phyloP scores from a whole-genome alignment of 2,797 vertebrate genomes.

The Etheostoma nigrum region DNA sequence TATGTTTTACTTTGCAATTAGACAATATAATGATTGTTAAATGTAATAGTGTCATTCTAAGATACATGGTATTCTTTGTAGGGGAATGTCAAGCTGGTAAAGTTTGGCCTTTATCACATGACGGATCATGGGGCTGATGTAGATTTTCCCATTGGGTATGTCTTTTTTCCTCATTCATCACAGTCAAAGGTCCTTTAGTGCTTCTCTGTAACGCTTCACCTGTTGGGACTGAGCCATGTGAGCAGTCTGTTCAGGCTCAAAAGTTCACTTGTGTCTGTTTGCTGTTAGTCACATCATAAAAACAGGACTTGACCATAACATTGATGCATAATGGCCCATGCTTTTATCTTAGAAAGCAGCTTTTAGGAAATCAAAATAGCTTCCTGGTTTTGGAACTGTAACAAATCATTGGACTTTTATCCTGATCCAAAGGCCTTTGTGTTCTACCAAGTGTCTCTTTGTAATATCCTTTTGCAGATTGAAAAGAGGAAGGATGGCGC shows the following conservation, averaged over 20 bases:
- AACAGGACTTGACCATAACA: slow-evolving; percentile 53
- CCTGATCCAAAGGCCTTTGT: slow-evolving; percentile 67
- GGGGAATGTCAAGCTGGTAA: slow-evolving; percentile 95
- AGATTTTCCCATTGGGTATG: slow-evolving; percentile 97
- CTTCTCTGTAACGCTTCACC: slow-evolving; percentile 45
- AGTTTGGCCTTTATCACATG: slow-evolving; percentile 99
- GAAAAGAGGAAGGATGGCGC: slow-evolving; percentile 53
- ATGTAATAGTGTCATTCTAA: slow-evolving; percentile 18
- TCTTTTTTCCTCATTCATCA: slow-evolving; percentile 62
- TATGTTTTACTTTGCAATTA: not conserved
- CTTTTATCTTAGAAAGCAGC: slow-evolving; percentile 61
- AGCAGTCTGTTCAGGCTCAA: slow-evolving; percentile 47
- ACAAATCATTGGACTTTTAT: slow-evolving; percentile 65
- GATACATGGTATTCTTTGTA: slow-evolving; percentile 70
- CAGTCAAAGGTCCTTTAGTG: slow-evolving; percentile 28
- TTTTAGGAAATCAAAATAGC: slow-evolving; percentile 66
- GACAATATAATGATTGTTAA: not conserved
- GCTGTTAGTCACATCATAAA: slow-evolving; percentile 52
- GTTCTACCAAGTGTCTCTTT: slow-evolving; percentile 53
- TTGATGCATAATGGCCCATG: slow-evolving; percentile 52
- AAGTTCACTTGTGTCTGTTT: slow-evolving; percentile 58
- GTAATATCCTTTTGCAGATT: slow-evolving; percentile 78
- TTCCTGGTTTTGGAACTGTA: slow-evolving; percentile 64
- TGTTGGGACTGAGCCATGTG: slow-evolving; percentile 18
- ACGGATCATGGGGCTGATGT: slow-evolving; percentile 96